Conservation (phyloP, 2,113 vertebrate genomes). For the Heliornis fulica region DNA sequence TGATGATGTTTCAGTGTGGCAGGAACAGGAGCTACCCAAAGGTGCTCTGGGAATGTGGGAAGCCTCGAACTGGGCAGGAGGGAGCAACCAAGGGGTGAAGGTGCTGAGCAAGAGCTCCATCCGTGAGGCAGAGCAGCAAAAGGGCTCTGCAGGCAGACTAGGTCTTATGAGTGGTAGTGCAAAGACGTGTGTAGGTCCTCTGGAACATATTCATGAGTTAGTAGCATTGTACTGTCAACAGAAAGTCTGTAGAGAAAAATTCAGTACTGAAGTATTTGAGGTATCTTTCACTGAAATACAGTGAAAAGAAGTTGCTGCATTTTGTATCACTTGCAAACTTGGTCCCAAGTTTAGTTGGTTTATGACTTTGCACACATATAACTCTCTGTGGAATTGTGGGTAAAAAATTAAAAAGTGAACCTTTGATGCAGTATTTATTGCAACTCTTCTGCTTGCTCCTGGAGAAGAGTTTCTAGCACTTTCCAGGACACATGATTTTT, state of each 20-base stretch:
- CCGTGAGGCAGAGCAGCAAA: background rate
- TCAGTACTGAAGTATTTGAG: background rate
- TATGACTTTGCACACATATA: background rate
- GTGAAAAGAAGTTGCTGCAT: background rate
- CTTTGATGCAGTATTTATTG: background rate
- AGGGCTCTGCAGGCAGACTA: background rate
- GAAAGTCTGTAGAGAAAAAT: background rate
- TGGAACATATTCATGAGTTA: background rate
- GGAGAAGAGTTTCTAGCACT: background rate
- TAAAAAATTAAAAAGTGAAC: background rate
- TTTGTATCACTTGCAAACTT: background rate
- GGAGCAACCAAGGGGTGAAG: background rate
- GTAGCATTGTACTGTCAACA: background rate
- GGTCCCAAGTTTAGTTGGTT: background rate
- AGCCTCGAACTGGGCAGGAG: background rate
- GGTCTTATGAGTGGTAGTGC: accelerated
- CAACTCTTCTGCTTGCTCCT: background rate
- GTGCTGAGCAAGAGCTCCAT: background rate
- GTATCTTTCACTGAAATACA: background rate
- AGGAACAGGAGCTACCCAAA: background rate
- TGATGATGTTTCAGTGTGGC: background rate
- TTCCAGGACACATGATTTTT: background rate
- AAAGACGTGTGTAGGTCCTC: background rate
- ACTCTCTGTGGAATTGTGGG: background rate
- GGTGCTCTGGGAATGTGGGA: background rate